Evolutionary conservation across 1,140 invertebrate genomes (phyloP).

Genomic region (Coenobita brevimanus): DNA sequence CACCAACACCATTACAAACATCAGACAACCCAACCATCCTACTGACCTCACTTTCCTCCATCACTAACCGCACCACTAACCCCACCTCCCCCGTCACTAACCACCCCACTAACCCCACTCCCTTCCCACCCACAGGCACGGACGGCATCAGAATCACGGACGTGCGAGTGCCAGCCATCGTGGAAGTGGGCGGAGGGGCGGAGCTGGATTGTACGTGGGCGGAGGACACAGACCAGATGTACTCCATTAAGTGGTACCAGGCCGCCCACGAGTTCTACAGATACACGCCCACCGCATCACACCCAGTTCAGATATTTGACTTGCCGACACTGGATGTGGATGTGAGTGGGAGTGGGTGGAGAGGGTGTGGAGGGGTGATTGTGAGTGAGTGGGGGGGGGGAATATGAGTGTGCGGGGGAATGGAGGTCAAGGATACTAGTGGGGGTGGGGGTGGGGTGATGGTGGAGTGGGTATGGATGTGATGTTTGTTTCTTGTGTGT

Average conservation of each 20-base stretch:
- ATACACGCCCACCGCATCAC: slow-evolving; percentile 30
- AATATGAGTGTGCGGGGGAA: not conserved
- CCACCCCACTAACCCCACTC: not conserved
- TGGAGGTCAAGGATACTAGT: not conserved
- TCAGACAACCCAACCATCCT: too few relatives aligned
- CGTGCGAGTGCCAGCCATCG: not conserved
- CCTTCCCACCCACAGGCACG: not conserved
- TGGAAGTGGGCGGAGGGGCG: slow-evolving; percentile 19
- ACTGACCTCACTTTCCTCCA: too few relatives aligned
- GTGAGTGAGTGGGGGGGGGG: too few relatives aligned
- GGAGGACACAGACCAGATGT: slow-evolving; percentile 25
- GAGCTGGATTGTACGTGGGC: slow-evolving; percentile 28
- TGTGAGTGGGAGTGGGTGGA: not conserved
- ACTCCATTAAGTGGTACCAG: slow-evolving; percentile 51
- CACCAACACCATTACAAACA: too few relatives aligned
- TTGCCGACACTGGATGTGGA: slow-evolving; percentile 19
- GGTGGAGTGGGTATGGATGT: too few relatives aligned
- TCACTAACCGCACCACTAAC: too few relatives aligned
- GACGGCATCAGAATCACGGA: slow-evolving; percentile 17
- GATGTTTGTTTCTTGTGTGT: too few relatives aligned
- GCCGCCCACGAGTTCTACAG: slow-evolving; percentile 38
- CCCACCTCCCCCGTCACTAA: too few relatives aligned
- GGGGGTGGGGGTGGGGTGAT: too few relatives aligned
- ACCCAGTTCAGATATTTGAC: slow-evolving; percentile 31
- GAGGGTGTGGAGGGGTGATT: not conserved